These are phyloP conservation scores for Oryzias melastigma DNA, from an alignment of 2,113 vertebrate genomes.

Conservation along the genomic window DNA sequence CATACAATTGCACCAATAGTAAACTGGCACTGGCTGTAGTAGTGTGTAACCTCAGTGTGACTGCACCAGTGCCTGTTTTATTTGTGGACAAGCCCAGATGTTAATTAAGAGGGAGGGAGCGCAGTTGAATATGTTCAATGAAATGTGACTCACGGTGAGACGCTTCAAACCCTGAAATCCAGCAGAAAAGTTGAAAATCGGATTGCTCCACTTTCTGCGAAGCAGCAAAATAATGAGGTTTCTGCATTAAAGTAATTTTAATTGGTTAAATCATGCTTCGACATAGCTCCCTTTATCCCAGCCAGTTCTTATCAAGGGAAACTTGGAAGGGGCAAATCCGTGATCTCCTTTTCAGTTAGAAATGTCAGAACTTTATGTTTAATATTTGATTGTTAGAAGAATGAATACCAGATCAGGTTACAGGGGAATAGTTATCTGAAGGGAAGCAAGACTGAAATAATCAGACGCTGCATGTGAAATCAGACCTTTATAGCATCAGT, in stretches of 20 bases:
- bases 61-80: background rate
- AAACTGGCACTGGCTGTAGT: too few species aligned
- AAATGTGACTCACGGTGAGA: slow-evolving; percentile 2
- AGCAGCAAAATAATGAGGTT: slow-evolving; percentile 31
- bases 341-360: slow-evolving; percentile 29
- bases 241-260: slow-evolving; percentile 38
- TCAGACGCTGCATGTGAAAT: too few species aligned
- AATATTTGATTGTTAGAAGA: slow-evolving; percentile 13
- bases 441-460: background rate
- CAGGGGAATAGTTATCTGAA: slow-evolving; percentile 8
- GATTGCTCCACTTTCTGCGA: slow-evolving; percentile 12
- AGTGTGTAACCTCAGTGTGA: too few species aligned
- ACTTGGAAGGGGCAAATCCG: slow-evolving; percentile 22
- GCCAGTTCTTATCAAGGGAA: slow-evolving; percentile 22
- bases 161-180: slow-evolving; percentile 12
- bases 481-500: background rate
- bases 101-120: slow-evolving; percentile 7
- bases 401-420: background rate
- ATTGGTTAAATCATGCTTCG: slow-evolving; percentile 27
- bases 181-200: slow-evolving; percentile 8
- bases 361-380: background rate
- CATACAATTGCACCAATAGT: slow-evolving; percentile 3
- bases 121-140: slow-evolving; percentile 6
- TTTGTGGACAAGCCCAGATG: slow-evolving; percentile 6
- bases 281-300: slow-evolving; percentile 25